Evolutionary conservation across 2,888 invertebrate genomes (phyloP), one percentile per base, ranked within the genome.

Genomic region (Ligdia adustata): DNA sequence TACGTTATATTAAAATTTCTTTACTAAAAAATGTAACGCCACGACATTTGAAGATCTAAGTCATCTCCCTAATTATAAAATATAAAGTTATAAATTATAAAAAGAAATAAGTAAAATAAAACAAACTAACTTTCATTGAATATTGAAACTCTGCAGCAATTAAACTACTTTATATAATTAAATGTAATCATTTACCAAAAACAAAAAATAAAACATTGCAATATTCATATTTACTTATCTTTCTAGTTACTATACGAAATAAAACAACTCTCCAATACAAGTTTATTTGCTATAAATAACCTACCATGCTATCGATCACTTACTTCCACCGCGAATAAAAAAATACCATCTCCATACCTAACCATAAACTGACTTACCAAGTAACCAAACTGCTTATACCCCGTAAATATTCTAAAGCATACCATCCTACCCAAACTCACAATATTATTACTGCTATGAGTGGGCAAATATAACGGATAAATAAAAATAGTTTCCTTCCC

Each of bases 401-500:
- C 42, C 48, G 48, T 49, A 49, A 49, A 49, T 49, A 49, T 49
- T 49, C 52, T 56, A 57, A 50, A 42, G 42, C 44, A 32, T 53
- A 49, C 49, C 53, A 52, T 54, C 44, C 55, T 40, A 42, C 45
- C 50, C 49, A 65, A 67, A 61, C 48, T 42, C 53, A 63, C 60
- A 62, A 63, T 66, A 61, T 64, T 66, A 64, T 67, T 62, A 67
- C 66, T 40, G 58, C 55, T 49, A 64, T 58, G 61, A 66, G 64
- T 68, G 58, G 55, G 60, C 67, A 71, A 69, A 71, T 71, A 69
- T 53, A 56, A 59, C 54, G 50, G 54, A 57, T 53, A 53, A 64
- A 69, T 65, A 70, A 57, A 45, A 60, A 55, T 62, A 62, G 62
- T 64, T 62, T 50, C 57, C 39, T 28, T 14, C 20, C 15, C 9